phyloP scores from a whole-genome alignment of 2,797 vertebrate species.

The Pangasius krempfi region DNA sequence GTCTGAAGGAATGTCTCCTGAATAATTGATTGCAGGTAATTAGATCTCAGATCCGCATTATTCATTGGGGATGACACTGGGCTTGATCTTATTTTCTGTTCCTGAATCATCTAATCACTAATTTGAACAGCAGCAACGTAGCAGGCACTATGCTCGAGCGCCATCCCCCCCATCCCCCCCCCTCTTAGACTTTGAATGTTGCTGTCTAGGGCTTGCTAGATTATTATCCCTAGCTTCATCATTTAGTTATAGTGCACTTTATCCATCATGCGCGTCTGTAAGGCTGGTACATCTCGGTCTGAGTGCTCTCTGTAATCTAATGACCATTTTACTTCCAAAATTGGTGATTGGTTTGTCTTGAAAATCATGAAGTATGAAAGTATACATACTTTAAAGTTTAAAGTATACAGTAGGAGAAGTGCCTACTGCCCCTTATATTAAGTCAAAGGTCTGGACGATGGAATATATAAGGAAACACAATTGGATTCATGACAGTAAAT shows the following conservation, averaged over 20 bases:
- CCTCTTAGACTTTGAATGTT: slow-evolving; percentile 25
- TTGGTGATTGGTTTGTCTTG: slow-evolving; percentile 6
- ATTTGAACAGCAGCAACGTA: slow-evolving; percentile 17
- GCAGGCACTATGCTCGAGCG: neutral
- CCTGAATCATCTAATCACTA: slow-evolving; percentile 35
- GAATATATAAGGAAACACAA: neutral
- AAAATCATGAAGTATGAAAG: neutral
- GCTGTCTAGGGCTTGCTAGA: slow-evolving; percentile 15
- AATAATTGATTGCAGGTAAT: slow-evolving; percentile 76
- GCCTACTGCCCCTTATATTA: neutral
- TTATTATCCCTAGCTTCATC: slow-evolving; percentile 28
- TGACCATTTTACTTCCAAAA: slow-evolving; percentile 19
- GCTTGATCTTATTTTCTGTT: slow-evolving; percentile 46
- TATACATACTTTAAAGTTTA: too few relatives aligned
- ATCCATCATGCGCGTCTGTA: neutral
- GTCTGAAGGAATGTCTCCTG: slow-evolving; percentile 61
- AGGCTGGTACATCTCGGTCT: neutral
- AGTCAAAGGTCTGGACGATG: neutral
- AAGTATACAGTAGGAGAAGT: too few relatives aligned
- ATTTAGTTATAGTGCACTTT: slow-evolving; percentile 43
- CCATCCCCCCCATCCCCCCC: neutral
- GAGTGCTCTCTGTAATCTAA: slow-evolving; percentile 22
- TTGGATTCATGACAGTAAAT: neutral
- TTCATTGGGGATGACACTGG: slow-evolving; percentile 64
- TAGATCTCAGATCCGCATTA: slow-evolving; percentile 68